phyloP scores from a whole-genome alignment of 2,888 invertebrate species.

The Pollenia labialis region DNA sequence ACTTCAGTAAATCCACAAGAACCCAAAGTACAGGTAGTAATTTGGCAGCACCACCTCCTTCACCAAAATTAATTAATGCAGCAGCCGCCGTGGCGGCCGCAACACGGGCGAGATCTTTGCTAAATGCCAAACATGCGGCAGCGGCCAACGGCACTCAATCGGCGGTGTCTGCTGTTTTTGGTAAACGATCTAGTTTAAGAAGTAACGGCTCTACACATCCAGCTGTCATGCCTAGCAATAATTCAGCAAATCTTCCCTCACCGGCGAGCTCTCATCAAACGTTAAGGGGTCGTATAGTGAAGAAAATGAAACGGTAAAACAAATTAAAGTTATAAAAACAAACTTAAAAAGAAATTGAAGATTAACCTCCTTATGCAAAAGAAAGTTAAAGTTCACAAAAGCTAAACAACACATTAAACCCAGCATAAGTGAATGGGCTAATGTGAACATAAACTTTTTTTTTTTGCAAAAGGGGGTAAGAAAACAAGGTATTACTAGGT shows the following conservation, averaged over 20 bases:
- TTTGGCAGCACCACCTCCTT: conserved; percentile 78
- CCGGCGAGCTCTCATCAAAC: conserved; percentile 60
- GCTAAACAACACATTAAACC: no score
- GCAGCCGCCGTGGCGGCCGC: conserved; percentile 76
- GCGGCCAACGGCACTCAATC: conserved; percentile 62
- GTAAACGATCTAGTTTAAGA: conserved; percentile 76
- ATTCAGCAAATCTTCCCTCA: not conserved
- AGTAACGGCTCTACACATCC: conserved; percentile 48
- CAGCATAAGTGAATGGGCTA: no score
- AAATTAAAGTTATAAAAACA: not conserved
- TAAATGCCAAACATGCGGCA: conserved; percentile 70
- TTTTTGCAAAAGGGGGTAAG: no score
- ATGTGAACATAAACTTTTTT: no score
- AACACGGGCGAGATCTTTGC: conserved; percentile 74
- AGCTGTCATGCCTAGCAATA: conserved; percentile 68
- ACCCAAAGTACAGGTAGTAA: conserved; percentile 77
- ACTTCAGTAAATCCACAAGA: conserved; percentile 78
- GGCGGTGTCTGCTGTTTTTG: conserved; percentile 74
- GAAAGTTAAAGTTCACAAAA: no score
- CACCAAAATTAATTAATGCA: conserved; percentile 79
- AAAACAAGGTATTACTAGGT: conserved; percentile 8
- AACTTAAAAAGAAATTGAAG: not conserved
- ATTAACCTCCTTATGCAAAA: no score
- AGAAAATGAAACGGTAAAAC: conserved; percentile 66
- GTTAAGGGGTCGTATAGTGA: conserved; percentile 67